phyloP scores from a whole-genome alignment of 92 coral and sea anemone species.

The Plumapathes pennacea region DNA sequence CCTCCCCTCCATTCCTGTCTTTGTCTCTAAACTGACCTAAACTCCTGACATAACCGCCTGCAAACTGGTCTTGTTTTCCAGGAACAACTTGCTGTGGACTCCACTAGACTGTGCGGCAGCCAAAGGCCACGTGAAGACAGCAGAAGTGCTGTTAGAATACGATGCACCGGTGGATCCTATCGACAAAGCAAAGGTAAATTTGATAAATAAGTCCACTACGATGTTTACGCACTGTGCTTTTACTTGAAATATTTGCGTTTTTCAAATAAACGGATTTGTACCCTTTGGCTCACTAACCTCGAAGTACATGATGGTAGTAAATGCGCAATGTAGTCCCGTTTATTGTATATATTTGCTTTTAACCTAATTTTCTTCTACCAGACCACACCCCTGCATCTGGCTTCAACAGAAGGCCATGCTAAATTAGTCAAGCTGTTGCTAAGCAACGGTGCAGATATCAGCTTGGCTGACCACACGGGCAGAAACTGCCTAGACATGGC shows the following conservation, averaged over 20 bases:
- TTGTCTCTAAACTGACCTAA: too few species aligned
- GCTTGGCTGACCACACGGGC: conserved; percentile 77
- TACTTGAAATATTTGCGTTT: too few species aligned
- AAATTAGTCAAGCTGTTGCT: conserved; percentile 71
- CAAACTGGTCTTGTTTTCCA: too few species aligned
- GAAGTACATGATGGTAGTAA: neutral
- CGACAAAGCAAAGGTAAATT: conserved; percentile 90
- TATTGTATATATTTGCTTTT: neutral
- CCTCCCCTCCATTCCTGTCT: too few species aligned
- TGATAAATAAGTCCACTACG: too few species aligned
- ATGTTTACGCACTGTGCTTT: too few species aligned
- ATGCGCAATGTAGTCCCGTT: too few species aligned
- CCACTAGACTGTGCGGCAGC: conserved; percentile 98
- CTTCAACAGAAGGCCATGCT: conserved; percentile 78
- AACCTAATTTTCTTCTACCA: conserved; percentile 7
- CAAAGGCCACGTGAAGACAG: conserved; percentile 74
- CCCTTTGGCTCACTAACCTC: neutral
- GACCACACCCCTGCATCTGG: conserved; percentile 94
- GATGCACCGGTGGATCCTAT: conserved; percentile 94
- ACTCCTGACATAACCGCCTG: too few species aligned
- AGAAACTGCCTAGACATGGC: conserved; percentile 95
- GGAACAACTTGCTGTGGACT: conserved; percentile 79
- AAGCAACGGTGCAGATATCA: conserved; percentile 72
- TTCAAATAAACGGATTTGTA: too few species aligned
- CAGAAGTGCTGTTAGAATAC: conserved; percentile 68